Evolutionary conservation across 2,888 invertebrate genomes (phyloP).

Genomic region (Netelia melanura): DNA sequence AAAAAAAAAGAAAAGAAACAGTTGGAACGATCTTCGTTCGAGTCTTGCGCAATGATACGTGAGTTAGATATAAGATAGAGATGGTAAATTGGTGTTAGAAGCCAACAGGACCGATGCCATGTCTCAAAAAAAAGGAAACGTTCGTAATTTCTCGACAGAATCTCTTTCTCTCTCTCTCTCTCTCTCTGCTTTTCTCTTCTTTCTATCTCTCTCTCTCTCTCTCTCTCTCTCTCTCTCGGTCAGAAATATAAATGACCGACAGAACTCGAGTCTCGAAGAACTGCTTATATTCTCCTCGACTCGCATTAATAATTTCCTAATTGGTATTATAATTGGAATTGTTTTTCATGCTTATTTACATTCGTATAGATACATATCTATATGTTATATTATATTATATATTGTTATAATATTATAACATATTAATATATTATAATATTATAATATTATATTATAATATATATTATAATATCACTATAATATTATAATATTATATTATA

Average conservation of each 20-base stretch:
- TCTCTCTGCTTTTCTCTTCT: no score
- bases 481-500: no score
- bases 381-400: no score
- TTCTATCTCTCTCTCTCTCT: no score
- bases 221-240: not conserved
- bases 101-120: not conserved
- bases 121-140: not conserved
- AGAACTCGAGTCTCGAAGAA: constrained; percentile 1
- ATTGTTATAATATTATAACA: no score
- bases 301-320: constrained; percentile 61
- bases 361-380: no score
- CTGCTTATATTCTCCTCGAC: constrained; percentile 4
- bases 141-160: not conserved
- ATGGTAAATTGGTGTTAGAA: not conserved
- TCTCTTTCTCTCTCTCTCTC: no score
- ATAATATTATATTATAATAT: no score
- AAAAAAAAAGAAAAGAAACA: not conserved
- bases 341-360: constrained; percentile 15
- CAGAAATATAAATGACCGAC: not conserved
- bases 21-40: not conserved
- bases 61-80: not conserved
- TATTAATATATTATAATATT: no score
- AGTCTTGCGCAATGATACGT: not conserved
- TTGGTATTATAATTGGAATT: constrained; percentile 68
- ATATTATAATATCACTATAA: no score